Evolutionary conservation across 2,113 vertebrate species (phyloP), one percentile per base, ranked within the genome.

Genomic region (Ovibos moschatus): DNA sequence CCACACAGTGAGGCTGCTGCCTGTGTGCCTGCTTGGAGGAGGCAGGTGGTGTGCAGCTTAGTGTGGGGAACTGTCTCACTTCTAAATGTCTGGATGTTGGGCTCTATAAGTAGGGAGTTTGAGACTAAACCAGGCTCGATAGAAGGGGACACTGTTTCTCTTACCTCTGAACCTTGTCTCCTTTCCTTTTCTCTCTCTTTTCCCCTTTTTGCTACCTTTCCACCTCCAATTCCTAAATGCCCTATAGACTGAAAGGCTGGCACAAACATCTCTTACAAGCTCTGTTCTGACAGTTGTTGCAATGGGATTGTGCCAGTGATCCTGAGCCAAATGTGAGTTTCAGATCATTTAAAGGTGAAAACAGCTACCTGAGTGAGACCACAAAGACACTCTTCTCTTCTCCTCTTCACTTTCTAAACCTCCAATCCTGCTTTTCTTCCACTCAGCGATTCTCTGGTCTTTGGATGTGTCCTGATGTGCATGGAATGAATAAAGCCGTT

Each of bases 1-100:
- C 14, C 3, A 0, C 16, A n/a, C 2, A 11, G 23, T n/a, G n/a
- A 62, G 11, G 25, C 13, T 30, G 30, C 1, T 45, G 40, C 45
- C 1, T 53, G 30, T 47, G 7, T 28, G 40, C 33, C 50, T 57
- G 28, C 12, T 28, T 58, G 17, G 25, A 90, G 27, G 36, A 84
- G 30, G 74, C 23, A 27, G 51, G 28, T 14, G 7, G 28, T 33
- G 0, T 27, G 21, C n/a, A 71, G 53, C 47, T 53, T 43, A 13
- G 6, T n/a, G 6, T 7, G 50, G 8, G 3, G 21, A 36, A 45
- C 2, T 28, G 57, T 5, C 25, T 93, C 25, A 36, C 40, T 60
- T 94, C 30, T 58, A 21, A 71, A 50, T 83, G 84, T 60, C 40
- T 40, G 36, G 33, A 87, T n/a, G 7, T 2, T 53, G 47, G 2